Conservation (phyloP, 92 coral and sea anemone species). For the Epizoanthus fatuus region DNA sequence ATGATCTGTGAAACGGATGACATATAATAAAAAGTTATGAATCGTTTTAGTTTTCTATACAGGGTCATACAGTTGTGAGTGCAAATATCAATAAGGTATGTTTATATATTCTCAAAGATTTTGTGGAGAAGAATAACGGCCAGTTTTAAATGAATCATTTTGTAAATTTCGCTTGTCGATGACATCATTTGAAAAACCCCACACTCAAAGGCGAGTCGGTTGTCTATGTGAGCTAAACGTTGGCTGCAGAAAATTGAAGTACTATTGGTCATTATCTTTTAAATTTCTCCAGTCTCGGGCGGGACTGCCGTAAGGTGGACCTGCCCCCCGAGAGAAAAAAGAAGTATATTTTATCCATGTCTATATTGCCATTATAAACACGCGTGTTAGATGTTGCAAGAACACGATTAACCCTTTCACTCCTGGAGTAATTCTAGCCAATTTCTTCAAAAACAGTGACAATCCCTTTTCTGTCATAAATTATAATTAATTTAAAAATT, state of each 20-base stretch:
- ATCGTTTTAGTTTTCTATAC: not conserved
- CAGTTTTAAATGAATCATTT: not conserved
- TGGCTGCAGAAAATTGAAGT: not conserved
- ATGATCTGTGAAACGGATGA: not conserved
- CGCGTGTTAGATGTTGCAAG: too few relatives aligned
- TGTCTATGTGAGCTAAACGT: not conserved
- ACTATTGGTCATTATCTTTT: constrained; percentile 87
- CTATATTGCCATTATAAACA: too few relatives aligned
- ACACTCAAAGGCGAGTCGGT: not conserved
- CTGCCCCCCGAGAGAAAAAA: constrained; percentile 54
- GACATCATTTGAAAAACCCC: not conserved
- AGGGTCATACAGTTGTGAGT: not conserved
- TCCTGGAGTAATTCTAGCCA: too few relatives aligned
- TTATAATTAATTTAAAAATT: too few relatives aligned
- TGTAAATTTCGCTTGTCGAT: not conserved
- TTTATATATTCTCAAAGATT: not conserved
- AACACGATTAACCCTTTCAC: too few relatives aligned
- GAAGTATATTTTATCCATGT: not conserved
- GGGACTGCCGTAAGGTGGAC: constrained; percentile 73
- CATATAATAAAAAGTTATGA: not conserved
- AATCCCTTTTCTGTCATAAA: too few relatives aligned
- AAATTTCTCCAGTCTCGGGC: constrained; percentile 89
- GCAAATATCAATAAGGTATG: too few relatives aligned
- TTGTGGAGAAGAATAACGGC: not conserved
- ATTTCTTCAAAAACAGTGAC: too few relatives aligned